Evolutionary conservation across 2,888 invertebrate species (phyloP).

Genomic region (Drosophila kokeensis): DNA sequence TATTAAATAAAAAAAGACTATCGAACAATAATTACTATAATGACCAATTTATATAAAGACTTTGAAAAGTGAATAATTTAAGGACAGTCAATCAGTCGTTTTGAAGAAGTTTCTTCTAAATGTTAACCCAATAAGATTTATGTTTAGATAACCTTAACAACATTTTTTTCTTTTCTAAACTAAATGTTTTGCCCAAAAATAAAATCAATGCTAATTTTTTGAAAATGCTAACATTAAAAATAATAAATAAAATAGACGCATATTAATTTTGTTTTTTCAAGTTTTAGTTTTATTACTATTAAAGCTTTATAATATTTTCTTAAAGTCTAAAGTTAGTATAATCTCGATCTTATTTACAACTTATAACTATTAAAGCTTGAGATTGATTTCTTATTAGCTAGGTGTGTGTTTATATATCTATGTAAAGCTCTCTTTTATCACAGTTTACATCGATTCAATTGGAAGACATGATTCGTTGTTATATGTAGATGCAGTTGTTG

Average conservation of each 20-base stretch:
- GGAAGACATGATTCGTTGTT: constrained; percentile 68
- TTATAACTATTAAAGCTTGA: constrained; percentile 54
- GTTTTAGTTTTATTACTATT: constrained; percentile 57
- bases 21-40: background rate
- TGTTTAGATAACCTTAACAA: background rate
- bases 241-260: background rate
- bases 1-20: background rate
- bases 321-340: constrained; percentile 39
- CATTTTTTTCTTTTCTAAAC: background rate
- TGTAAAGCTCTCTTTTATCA: constrained; percentile 67
- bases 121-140: background rate
- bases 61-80: background rate
- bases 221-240: background rate
- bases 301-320: constrained; percentile 49
- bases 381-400: constrained; percentile 26
- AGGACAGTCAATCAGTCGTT: background rate
- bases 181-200: background rate
- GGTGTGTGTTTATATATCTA: constrained; percentile 37
- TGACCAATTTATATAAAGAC: background rate
- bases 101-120: background rate
- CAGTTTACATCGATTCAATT: constrained; percentile 57
- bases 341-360: constrained; percentile 5
- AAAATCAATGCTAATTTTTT: background rate
- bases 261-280: constrained; percentile 5
- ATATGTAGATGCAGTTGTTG: constrained; percentile 26